These are phyloP conservation scores for Marmota flaviventris DNA, from an alignment of 2,113 vertebrate genomes.

Conservation along the genomic window DNA sequence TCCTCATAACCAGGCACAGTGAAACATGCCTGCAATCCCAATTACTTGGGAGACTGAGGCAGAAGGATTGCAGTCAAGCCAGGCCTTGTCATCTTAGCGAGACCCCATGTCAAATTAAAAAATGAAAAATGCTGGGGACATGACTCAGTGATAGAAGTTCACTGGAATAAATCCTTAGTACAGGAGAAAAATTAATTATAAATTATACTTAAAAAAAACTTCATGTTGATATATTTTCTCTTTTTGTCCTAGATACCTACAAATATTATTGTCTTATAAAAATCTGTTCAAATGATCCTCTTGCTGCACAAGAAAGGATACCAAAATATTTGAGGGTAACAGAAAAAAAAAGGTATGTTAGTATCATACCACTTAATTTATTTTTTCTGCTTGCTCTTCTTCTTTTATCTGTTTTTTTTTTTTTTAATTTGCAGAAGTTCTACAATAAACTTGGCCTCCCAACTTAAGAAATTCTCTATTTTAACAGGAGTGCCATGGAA, in stretches of 20 bases:
- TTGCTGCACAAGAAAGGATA: background rate
- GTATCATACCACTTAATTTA: slow-evolving; percentile 94
- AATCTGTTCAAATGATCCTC: background rate
- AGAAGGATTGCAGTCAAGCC: too few relatives aligned
- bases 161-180: too few relatives aligned
- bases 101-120: too few relatives aligned
- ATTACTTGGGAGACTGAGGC: too few relatives aligned
- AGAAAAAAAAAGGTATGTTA: too few relatives aligned
- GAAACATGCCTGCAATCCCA: too few relatives aligned
- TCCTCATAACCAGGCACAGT: too few relatives aligned
- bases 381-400: slow-evolving; percentile 95
- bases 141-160: too few relatives aligned
- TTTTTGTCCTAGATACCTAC: background rate
- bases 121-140: too few relatives aligned
- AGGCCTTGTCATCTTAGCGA: too few relatives aligned
- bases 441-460: slow-evolving; percentile 96
- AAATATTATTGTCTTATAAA: background rate
- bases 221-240: background rate
- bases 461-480: slow-evolving; percentile 97
- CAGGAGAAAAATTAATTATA: background rate
- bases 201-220: background rate
- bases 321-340: background rate
- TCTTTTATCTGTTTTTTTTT: slow-evolving; percentile 98
- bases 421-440: slow-evolving; percentile 94
- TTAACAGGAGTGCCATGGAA: slow-evolving; percentile 99